These are phyloP conservation scores for Xiphorhynchus elegans DNA, from an alignment of 2,113 vertebrate species.

Conservation along the genomic window DNA sequence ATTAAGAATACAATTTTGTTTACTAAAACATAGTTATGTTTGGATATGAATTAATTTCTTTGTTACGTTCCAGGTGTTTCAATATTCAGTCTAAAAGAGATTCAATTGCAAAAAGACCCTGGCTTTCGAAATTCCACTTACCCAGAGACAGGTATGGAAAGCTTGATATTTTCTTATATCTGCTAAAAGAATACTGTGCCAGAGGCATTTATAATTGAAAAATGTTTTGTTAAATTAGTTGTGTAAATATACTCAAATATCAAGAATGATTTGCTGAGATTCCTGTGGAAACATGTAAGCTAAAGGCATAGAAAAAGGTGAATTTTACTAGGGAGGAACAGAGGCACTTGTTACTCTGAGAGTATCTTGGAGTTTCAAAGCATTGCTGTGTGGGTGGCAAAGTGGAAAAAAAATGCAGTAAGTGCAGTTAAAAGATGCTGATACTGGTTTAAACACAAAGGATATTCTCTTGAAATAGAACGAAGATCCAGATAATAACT, in stretches of 20 bases:
- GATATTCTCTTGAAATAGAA: not conserved
- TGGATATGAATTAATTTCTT: not conserved
- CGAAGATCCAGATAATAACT: not conserved
- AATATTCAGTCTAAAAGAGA: slow-evolving; percentile 97
- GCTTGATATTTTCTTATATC: not conserved
- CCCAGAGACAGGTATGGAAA: slow-evolving; percentile 89
- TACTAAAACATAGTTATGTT: not conserved
- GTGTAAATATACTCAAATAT: not conserved
- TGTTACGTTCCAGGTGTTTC: slow-evolving; percentile 84
- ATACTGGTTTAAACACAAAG: not conserved
- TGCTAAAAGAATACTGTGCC: not conserved
- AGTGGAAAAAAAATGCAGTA: not conserved
- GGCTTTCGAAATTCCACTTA: slow-evolving; percentile 96
- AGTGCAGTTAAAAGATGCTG: not conserved
- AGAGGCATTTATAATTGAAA: not conserved
- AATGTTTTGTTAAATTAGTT: not conserved
- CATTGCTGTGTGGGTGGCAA: not conserved
- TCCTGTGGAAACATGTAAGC: not conserved
- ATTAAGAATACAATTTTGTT: not conserved
- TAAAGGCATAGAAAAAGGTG: not conserved
- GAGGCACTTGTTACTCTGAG: not conserved
- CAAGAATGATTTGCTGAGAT: not conserved
- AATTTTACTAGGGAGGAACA: not conserved
- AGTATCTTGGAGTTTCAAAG: not conserved
- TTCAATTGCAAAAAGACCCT: slow-evolving; percentile 96